Conservation (phyloP, 2,113 vertebrate species). For the Syngnathoides biaculeatus region DNA sequence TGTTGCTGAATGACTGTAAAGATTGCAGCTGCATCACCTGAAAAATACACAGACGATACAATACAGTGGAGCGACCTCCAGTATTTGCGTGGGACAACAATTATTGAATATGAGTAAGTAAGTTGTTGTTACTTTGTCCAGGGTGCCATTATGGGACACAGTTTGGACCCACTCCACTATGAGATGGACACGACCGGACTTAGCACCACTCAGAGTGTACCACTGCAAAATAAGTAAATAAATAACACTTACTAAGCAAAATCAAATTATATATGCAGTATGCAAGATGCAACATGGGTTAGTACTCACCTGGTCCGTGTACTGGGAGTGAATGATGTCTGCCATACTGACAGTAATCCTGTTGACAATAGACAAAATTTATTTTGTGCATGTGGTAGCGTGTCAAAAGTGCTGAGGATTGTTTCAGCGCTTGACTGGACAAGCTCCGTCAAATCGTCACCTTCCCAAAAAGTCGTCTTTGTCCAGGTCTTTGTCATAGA, state of each 20-base stretch:
- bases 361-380: conserved; percentile 9
- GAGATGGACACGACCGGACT: conserved; percentile 81
- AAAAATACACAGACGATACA: conserved; percentile 15
- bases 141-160: conserved; percentile 56
- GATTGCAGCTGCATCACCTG: conserved; percentile 80
- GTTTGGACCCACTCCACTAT: conserved; percentile 79
- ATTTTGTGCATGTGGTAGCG: not conserved
- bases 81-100: no score
- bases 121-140: conserved; percentile 74
- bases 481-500: conserved; percentile 87
- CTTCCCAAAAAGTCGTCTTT: conserved; percentile 88
- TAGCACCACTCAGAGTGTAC: conserved; percentile 81
- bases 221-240: conserved; percentile 71
- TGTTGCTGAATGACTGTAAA: conserved; percentile 76
- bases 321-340: conserved; percentile 63
- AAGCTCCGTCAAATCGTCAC: conserved; percentile 57
- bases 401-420: not conserved
- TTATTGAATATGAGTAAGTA: not conserved
- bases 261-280: not conserved
- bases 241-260: not conserved
- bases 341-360: conserved; percentile 60
- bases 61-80: not conserved
- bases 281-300: not conserved
- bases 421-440: not conserved
- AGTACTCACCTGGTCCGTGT: conserved; percentile 62